Conservation (phyloP, 2,113 vertebrate genomes). For the Erpornis zantholeuca region DNA sequence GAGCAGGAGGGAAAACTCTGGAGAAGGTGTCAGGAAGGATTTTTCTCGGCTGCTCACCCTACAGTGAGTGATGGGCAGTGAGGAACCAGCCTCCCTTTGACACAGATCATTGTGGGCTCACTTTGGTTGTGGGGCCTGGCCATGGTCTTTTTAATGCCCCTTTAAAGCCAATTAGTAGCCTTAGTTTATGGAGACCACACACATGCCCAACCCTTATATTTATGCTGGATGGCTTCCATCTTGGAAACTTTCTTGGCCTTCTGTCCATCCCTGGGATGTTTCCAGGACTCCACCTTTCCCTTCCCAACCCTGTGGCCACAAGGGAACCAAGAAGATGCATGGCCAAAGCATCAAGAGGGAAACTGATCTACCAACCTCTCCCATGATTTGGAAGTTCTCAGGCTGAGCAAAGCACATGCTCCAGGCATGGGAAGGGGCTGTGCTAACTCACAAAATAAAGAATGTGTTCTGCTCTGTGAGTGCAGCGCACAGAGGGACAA, state of each 20-base stretch:
- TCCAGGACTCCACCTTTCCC: constrained; percentile 10
- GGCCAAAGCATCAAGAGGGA: not conserved
- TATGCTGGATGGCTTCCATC: constrained; percentile 1
- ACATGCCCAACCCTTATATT: not conserved
- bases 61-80: not conserved
- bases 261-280: not conserved
- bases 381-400: not conserved
- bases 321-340: not conserved
- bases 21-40: constrained; percentile 24
- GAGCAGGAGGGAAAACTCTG: constrained; percentile 9
- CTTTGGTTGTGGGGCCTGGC: not conserved
- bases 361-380: not conserved
- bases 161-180: constrained; percentile 4
- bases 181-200: constrained; percentile 39
- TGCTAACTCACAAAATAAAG: not conserved
- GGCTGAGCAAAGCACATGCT: not conserved
- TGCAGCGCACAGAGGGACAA: not conserved
- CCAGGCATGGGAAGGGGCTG: not conserved
- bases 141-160: not conserved
- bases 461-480: not conserved
- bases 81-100: not conserved
- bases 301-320: not conserved
- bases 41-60: not conserved
- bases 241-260: not conserved
- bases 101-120: not conserved